Percentiles rank a stretch among this genome's conserved stretches.
These are phyloP conservation scores for Trichonephila clavata DNA, from an alignment of 1,140 invertebrate species.

Conservation along the genomic window DNA sequence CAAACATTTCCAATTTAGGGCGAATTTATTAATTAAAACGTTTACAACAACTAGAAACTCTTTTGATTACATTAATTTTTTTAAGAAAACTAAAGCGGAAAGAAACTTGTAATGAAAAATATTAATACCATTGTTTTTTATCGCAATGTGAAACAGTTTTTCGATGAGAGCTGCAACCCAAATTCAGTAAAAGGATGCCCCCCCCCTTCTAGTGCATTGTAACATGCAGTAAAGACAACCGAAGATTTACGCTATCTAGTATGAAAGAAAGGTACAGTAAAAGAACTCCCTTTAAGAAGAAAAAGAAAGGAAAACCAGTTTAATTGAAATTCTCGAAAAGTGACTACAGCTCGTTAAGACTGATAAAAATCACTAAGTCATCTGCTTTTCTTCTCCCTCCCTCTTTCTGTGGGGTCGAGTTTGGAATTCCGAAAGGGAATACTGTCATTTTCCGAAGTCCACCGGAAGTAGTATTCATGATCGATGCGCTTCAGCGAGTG, in stretches of 20 bases:
- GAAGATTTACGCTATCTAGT: neutral
- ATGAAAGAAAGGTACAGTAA: neutral
- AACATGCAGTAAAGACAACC: neutral
- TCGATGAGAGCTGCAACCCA: neutral
- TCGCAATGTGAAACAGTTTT: no score
- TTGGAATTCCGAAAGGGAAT: slow-evolving; percentile 21
- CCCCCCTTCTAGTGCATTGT: neutral
- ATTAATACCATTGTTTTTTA: no score
- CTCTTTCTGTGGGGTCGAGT: neutral
- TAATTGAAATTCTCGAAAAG: slow-evolving; percentile 44
- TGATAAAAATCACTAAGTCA: slow-evolving; percentile 58
- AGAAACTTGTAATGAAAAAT: no score
- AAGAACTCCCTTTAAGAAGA: neutral
- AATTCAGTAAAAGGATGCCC: neutral
- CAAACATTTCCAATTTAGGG: no score
- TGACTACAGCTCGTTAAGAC: slow-evolving; percentile 28
- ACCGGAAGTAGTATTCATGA: slow-evolving; percentile 48
- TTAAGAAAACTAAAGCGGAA: no score
- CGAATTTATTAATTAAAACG: no score
- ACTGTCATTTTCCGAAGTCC: neutral
- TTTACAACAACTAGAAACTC: no score
- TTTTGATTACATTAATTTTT: no score
- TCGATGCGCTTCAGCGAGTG: slow-evolving; percentile 49
- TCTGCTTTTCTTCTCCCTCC: neutral
- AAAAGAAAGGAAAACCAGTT: neutral